Conservation (phyloP, 2,888 invertebrate genomes). For the Chromoteleia sp. region DNA sequence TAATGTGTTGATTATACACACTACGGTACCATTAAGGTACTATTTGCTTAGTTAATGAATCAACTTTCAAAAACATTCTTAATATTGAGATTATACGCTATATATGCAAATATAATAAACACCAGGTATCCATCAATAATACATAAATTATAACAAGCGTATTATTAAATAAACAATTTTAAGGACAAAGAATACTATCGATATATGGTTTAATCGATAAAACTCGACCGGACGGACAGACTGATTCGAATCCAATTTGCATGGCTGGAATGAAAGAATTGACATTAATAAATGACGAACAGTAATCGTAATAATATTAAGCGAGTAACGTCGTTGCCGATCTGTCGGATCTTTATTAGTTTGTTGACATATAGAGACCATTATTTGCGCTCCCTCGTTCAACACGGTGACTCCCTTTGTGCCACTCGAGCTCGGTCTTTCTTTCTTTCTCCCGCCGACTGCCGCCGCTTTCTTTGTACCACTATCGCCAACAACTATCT, state of each 20-base stretch:
- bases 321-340: constrained; percentile 40
- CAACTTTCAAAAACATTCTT: too few relatives aligned
- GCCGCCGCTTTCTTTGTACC: constrained; percentile 32
- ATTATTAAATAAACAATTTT: too few relatives aligned
- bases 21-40: too few relatives aligned
- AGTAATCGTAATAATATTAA: constrained; percentile 42
- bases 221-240: neutral
- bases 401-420: constrained; percentile 33
- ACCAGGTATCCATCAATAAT: too few relatives aligned
- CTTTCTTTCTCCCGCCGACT: constrained; percentile 31
- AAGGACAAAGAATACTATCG: too few relatives aligned
- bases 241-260: constrained; percentile 29
- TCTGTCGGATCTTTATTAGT: constrained; percentile 52
- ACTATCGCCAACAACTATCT: constrained; percentile 50
- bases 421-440: constrained; percentile 36
- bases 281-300: constrained; percentile 50
- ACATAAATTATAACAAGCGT: too few relatives aligned
- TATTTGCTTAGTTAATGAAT: too few relatives aligned
- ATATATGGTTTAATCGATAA: constrained; percentile 15
- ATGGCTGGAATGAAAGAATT: constrained; percentile 7
- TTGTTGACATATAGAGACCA: constrained; percentile 52
- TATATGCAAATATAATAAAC: too few relatives aligned
- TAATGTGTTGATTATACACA: too few relatives aligned
- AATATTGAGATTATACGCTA: too few relatives aligned
- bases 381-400: constrained; percentile 49